phyloP scores from a whole-genome alignment of 2,888 invertebrate species.

The Diadegma fenestrale region DNA sequence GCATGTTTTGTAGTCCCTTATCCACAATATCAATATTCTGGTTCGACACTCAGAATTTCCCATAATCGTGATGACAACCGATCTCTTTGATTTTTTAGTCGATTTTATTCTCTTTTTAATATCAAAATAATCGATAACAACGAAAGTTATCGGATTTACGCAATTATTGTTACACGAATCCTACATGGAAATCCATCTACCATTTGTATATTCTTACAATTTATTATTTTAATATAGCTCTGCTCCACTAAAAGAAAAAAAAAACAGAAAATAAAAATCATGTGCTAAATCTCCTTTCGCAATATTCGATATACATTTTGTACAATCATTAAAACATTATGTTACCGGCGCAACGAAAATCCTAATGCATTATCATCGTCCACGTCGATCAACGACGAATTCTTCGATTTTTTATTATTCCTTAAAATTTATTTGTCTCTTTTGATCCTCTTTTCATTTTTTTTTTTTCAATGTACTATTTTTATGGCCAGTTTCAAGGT shows the following conservation, averaged over 20 bases:
- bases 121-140: conserved; percentile 57
- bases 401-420: neutral
- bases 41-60: neutral
- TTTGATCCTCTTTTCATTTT: neutral
- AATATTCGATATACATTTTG: conserved; percentile 64
- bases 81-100: conserved; percentile 23
- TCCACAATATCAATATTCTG: neutral
- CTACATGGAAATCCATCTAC: conserved; percentile 61
- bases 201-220: conserved; percentile 50
- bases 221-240: conserved; percentile 54
- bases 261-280: conserved; percentile 12
- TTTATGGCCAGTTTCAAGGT: neutral
- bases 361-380: conserved; percentile 39
- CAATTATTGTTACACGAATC: conserved; percentile 34
- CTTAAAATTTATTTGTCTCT: neutral
- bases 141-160: conserved; percentile 45
- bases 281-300: conserved; percentile 39
- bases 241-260: conserved; percentile 49
- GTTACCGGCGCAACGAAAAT: conserved; percentile 55
- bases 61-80: neutral
- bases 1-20: neutral
- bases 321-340: conserved; percentile 63
- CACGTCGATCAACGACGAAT: conserved; percentile 12
- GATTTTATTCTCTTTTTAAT: conserved; percentile 40
- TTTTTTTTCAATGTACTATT: neutral